Evolutionary conservation across 2,888 invertebrate genomes (phyloP).

Genomic region (Scaptomyza flava): DNA sequence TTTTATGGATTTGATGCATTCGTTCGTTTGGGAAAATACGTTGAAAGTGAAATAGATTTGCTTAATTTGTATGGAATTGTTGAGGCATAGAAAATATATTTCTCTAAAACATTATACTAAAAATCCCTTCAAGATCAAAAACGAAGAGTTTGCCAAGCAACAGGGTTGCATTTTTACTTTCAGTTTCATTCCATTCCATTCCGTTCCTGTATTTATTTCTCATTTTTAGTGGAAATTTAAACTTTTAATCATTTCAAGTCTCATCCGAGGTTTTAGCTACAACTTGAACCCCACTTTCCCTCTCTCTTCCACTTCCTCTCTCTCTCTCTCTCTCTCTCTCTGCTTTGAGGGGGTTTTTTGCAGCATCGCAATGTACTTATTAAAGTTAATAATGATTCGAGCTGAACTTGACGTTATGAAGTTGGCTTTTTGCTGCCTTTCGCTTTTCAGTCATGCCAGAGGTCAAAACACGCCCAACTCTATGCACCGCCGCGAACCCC

Average conservation of each 20-base stretch:
- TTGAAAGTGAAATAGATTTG: not conserved
- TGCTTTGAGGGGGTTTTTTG: not conserved
- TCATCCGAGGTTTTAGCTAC: not conserved
- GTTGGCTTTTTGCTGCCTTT: slow-evolving; percentile 48
- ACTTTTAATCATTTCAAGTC: too few relatives aligned
- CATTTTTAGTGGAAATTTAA: not conserved
- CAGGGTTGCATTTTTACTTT: not conserved
- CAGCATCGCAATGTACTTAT: slow-evolving; percentile 4
- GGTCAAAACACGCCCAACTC: slow-evolving; percentile 56
- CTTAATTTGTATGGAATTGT: not conserved
- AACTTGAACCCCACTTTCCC: not conserved
- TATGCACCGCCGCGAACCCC: not conserved
- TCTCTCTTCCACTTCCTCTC: not conserved
- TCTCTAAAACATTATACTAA: too few relatives aligned
- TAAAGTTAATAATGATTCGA: slow-evolving; percentile 25
- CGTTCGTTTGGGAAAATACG: not conserved
- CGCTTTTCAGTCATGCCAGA: slow-evolving; percentile 61
- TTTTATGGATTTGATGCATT: too few relatives aligned
- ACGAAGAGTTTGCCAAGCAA: too few relatives aligned
- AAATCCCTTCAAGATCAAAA: too few relatives aligned
- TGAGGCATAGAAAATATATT: too few relatives aligned
- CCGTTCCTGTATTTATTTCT: not conserved
- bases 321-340: not conserved
- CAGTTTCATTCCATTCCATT: not conserved
- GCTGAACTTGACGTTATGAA: slow-evolving; percentile 52